These are phyloP conservation scores for Tinea trinotella DNA, from an alignment of 2,888 invertebrate genomes.

Conservation along the genomic window DNA sequence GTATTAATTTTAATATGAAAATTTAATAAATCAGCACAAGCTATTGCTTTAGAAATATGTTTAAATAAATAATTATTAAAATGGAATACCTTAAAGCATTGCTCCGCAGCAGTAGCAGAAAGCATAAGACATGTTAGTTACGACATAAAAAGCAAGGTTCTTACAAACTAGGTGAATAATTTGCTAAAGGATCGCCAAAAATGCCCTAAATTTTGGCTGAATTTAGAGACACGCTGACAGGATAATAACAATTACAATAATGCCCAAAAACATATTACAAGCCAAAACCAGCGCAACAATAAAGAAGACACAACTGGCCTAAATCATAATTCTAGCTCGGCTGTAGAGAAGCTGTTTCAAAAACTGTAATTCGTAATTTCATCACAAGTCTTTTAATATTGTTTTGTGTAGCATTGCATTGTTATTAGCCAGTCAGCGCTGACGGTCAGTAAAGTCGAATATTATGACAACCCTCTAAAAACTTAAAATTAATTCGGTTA, in stretches of 20 bases:
- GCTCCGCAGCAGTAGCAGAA: conserved; percentile 63
- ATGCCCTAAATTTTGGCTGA: conserved; percentile 25
- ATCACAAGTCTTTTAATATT: no score
- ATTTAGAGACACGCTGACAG: no score
- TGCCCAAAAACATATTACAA: no score
- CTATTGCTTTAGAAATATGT: conserved; percentile 41
- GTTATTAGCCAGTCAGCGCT: no score
- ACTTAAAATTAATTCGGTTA: conserved; percentile 22
- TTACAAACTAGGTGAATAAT: conserved; percentile 30
- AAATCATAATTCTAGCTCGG: no score
- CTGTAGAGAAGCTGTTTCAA: no score
- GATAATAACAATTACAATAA: no score
- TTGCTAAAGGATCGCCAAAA: conserved; percentile 38
- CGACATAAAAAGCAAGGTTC: conserved; percentile 55
- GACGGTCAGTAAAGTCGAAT: conserved; percentile 25
- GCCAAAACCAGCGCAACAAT: no score
- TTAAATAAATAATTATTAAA: conserved; percentile 40
- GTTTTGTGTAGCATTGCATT: no score
- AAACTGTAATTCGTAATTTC: no score
- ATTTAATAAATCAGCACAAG: conserved; percentile 34
- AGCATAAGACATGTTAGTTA: conserved; percentile 63
- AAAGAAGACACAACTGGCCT: no score
- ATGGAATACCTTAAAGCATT: conserved; percentile 64
- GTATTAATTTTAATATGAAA: background rate
- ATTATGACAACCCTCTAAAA: conserved; percentile 39